Percentiles rank a stretch among this genome's conserved stretches.
Conservation (phyloP, 2,797 vertebrate genomes). For the Melanotaenia parkinsoni region DNA sequence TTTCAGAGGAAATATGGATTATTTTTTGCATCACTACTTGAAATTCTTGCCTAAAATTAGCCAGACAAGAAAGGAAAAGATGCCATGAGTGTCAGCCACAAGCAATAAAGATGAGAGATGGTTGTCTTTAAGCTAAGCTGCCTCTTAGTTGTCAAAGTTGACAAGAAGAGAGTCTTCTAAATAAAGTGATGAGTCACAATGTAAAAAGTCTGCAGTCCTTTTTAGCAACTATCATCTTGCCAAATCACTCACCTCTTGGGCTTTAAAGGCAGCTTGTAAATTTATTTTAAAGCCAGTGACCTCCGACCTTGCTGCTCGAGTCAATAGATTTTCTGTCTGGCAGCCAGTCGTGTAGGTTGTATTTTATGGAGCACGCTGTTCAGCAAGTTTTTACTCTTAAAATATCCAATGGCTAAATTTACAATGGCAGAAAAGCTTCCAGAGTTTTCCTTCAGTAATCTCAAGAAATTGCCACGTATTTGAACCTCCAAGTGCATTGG, state of each 20-base stretch:
- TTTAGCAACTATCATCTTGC: slow-evolving; percentile 36
- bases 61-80: slow-evolving; percentile 1
- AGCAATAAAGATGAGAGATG: slow-evolving; percentile 58
- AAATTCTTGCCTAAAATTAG: slow-evolving; percentile 82
- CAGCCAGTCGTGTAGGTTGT: slow-evolving; percentile 32
- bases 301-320: slow-evolving; percentile 57
- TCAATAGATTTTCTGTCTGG: slow-evolving; percentile 36
- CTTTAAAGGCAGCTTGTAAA: slow-evolving; percentile 17
- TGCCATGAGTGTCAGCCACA: too few relatives aligned
- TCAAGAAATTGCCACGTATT: slow-evolving; percentile 55
- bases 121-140: slow-evolving; percentile 52
- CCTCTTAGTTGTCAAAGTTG: slow-evolving; percentile 21
- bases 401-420: slow-evolving; percentile 47
- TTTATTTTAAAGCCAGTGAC: slow-evolving; percentile 42
- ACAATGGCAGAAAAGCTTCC: slow-evolving; percentile 12
- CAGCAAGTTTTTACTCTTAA: slow-evolving; percentile 7
- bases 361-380: slow-evolving; percentile 15
- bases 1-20: slow-evolving; percentile 59
- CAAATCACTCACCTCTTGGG: slow-evolving; percentile 6
- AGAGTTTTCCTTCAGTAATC: slow-evolving; percentile 68
- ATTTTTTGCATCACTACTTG: slow-evolving; percentile 69
- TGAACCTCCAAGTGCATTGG: slow-evolving; percentile 76
- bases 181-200: slow-evolving; percentile 17
- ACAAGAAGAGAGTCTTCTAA: slow-evolving; percentile 6
- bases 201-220: slow-evolving; percentile 31